Evolutionary conservation across 2,113 vertebrate species (phyloP).

Genomic region (Corydoras maculifer): DNA sequence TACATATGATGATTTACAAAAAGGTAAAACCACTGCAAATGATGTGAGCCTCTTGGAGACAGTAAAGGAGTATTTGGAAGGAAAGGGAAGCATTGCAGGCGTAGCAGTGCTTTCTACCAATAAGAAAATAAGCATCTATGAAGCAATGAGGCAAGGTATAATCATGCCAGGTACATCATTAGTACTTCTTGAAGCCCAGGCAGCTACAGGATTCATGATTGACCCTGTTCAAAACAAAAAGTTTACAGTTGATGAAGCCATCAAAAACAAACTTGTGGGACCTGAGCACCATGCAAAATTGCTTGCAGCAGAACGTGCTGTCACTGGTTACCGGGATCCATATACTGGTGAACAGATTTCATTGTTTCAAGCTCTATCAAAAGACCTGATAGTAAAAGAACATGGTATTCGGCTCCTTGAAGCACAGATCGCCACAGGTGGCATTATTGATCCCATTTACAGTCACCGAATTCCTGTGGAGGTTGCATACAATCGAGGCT

Average conservation of each 20-base stretch:
- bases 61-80: conserved; percentile 79
- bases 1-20: conserved; percentile 78
- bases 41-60: conserved; percentile 78
- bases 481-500: conserved; percentile 81
- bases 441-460: conserved; percentile 81
- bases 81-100: conserved; percentile 83
- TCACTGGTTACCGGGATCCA: conserved; percentile 89
- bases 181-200: conserved; percentile 86
- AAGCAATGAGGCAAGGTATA: conserved; percentile 82
- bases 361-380: conserved; percentile 95
- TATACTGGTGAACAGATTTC: conserved; percentile 91
- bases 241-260: conserved; percentile 88
- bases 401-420: conserved; percentile 87
- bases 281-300: conserved; percentile 91
- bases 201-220: conserved; percentile 88
- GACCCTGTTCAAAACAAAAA: conserved; percentile 81
- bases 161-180: conserved; percentile 76
- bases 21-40: conserved; percentile 76
- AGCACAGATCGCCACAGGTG: conserved; percentile 85
- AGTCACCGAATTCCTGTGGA: conserved; percentile 86
- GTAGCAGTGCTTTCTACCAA: conserved; percentile 67
- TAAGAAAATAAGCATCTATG: conserved; percentile 79
- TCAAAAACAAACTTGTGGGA: conserved; percentile 88
- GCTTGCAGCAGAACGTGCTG: conserved; percentile 85
- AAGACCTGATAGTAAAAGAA: conserved; percentile 79